Evolutionary conservation across 2,888 invertebrate genomes (phyloP), one percentile per base, ranked within the genome.

Genomic region (Aporophyla nigra): DNA sequence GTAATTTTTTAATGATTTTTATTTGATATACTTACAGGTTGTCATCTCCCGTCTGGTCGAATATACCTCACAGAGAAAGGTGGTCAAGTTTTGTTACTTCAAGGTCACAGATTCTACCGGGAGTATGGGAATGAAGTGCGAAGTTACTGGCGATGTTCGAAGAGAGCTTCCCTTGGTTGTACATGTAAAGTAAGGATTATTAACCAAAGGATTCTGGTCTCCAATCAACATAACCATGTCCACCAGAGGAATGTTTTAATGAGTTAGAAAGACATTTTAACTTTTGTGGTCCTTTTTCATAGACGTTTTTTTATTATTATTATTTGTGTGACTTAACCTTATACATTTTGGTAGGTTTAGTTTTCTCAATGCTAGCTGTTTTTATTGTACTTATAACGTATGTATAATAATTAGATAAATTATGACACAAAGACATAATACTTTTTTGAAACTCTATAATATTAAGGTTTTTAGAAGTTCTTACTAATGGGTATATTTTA

Each of bases 81-180:
- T 16, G 93, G 92, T 0, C 91, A 93, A 82, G 91, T 94, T 5
- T 81, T 95, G 12, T 5, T 93, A 10, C 85, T 93, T 21, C 83
- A 85, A 3, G 93, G 92, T 0, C 86, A 94, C 74, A 90, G 93
- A 1, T 95, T 93, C 82, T 90, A 94, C 76, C 88, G 92, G 10
- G 93, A 94, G 56, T 94, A 94, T 59, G 91, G 90, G 0, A 91
- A 91, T n/a, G 88, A 88, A 1, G 71, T 78, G 9, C 89, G 88
- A 21, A 95, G 95, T 71, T 93, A 92, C 84, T 95, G 94, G 95
- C 88, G 95, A 2, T 95, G 95, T 70, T 90, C 91, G 1, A 94
- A 93, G 76, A 88, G 94, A 71, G 72, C 90, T 1, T 81, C 89
- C 0, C 85, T 86, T 51, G 86, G 89, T 24, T 94, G 95, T 77